A percentile compares a stretch with the other conserved stretches of the same genome.
These are phyloP conservation scores for Parnassius mnemosyne DNA, from an alignment of 2,888 invertebrate genomes.

Conservation along the genomic window DNA sequence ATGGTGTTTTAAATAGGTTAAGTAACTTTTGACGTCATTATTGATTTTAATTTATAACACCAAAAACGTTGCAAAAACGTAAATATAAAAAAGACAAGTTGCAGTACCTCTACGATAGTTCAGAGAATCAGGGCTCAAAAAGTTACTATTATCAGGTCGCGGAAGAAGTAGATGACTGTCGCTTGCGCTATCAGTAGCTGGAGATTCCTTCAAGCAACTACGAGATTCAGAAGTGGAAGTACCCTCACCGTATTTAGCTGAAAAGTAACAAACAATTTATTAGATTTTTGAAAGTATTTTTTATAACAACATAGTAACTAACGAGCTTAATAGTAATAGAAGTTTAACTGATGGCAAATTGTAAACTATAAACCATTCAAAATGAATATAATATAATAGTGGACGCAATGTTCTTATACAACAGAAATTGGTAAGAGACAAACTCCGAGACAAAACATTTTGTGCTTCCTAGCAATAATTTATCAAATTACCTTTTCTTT, in stretches of 20 bases:
- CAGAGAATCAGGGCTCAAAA: slow-evolving; percentile 88
- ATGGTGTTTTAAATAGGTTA: too few relatives aligned
- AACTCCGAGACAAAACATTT: too few relatives aligned
- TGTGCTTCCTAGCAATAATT: too few relatives aligned
- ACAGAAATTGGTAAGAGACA: too few relatives aligned
- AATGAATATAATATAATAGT: too few relatives aligned
- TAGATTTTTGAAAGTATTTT: not conserved
- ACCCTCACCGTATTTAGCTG: slow-evolving; percentile 63
- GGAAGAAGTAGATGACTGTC: slow-evolving; percentile 92
- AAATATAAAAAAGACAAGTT: not conserved
- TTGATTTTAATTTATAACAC: not conserved
- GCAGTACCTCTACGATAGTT: slow-evolving; percentile 56
- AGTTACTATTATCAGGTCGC: slow-evolving; percentile 84
- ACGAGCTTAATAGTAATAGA: too few relatives aligned
- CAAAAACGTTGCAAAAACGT: not conserved
- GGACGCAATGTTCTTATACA: too few relatives aligned
- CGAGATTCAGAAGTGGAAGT: slow-evolving; percentile 78
- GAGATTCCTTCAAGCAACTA: slow-evolving; percentile 83
- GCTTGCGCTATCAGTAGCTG: slow-evolving; percentile 81
- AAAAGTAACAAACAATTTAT: slow-evolving; percentile 32
- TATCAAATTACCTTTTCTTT: too few relatives aligned
- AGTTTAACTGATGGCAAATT: too few relatives aligned
- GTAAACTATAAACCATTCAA: too few relatives aligned
- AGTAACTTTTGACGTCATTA: too few relatives aligned
- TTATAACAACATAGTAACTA: not conserved